Evolutionary conservation across 2,113 vertebrate species (phyloP), one percentile per base, ranked within the genome.

Genomic region (Gymnocephalus cernua): DNA sequence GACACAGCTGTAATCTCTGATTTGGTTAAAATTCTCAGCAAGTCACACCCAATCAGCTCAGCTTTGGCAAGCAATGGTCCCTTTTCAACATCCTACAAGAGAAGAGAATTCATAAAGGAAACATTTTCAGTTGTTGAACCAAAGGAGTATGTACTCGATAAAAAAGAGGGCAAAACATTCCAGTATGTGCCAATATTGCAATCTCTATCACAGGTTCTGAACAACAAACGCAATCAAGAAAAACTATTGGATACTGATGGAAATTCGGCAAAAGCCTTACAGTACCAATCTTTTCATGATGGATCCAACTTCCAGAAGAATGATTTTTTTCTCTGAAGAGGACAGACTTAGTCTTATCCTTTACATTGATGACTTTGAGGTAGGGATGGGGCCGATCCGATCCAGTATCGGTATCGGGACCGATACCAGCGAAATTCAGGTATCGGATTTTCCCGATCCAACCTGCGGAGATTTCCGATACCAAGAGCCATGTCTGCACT

Each of bases 91-190:
- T 32, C 18, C 5, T 70, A 44, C 57, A 38, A 57, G 25, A 67
- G 63, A 21, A 32, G 27, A 58, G 35, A 77, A 48, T 77, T 48
- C 6, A 23, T 77, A 38, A 77, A 77, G 21, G n/a, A 66, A 12
- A 53, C 48, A 18, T 58, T 77, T n/a, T 77, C 74, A 45, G 12
- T 77, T 44, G 51, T 77, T 66, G 62, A 77, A 77, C 51, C 62
- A 0, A 18, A 66, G 41, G 50, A 66, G 5, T 13, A 76, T 4
- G 45, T 66, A 41, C 35, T 68, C 29, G 27, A 68, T 10, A 29
- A 16, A 16, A 58, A 58, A 54, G n/a, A 54, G n/a, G n/a, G 61
- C 0, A 76, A 59, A 68, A 61, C 54, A 0, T 68, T 77, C 23
- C 51, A 77, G 9, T 59, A 77, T 38, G 54, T 68, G 6, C 51